phyloP scores from a whole-genome alignment of 2,113 vertebrate species.

The Desmodus rotundus region DNA sequence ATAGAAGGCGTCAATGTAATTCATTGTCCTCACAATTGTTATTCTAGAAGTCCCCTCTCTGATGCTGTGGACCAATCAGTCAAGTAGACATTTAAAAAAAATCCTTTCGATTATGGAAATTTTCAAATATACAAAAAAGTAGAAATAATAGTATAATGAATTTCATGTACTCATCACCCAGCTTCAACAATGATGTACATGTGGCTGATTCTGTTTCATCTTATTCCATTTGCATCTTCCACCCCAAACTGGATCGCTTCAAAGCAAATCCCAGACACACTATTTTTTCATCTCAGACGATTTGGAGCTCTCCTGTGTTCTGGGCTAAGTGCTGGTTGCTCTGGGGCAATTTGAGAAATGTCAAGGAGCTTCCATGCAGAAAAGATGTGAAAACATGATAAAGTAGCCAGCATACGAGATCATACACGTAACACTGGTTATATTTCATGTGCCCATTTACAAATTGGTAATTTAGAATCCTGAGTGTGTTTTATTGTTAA shows the following conservation, averaged over 20 bases:
- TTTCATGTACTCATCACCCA: not conserved
- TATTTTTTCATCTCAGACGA: conserved; percentile 26
- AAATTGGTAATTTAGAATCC: not conserved
- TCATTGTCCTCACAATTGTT: conserved; percentile 27
- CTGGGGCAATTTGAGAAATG: not conserved
- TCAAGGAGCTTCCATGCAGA: not conserved
- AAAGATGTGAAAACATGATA: not conserved
- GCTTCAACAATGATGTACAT: not conserved
- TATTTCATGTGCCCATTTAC: not conserved
- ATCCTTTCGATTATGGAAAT: conserved; percentile 38
- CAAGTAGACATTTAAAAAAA: not conserved
- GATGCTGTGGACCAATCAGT: conserved; percentile 30
- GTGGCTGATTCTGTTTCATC: conserved; percentile 27
- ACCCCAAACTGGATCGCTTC: conserved; percentile 2
- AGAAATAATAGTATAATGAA: conserved; percentile 37
- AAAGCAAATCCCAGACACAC: conserved; percentile 19
- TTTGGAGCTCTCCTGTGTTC: not conserved
- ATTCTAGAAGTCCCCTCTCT: not conserved
- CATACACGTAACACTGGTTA: not conserved
- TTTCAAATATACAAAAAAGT: conserved; percentile 15
- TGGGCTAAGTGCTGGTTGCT: not conserved
- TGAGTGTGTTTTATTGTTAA: not conserved
- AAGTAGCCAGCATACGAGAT: not conserved
- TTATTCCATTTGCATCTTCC: not conserved
- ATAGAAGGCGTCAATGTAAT: not conserved